Percentiles rank a stretch among this genome's conserved stretches.
phyloP scores from a whole-genome alignment of 2,113 vertebrate genomes.

The Rhagologus leucostigma region DNA sequence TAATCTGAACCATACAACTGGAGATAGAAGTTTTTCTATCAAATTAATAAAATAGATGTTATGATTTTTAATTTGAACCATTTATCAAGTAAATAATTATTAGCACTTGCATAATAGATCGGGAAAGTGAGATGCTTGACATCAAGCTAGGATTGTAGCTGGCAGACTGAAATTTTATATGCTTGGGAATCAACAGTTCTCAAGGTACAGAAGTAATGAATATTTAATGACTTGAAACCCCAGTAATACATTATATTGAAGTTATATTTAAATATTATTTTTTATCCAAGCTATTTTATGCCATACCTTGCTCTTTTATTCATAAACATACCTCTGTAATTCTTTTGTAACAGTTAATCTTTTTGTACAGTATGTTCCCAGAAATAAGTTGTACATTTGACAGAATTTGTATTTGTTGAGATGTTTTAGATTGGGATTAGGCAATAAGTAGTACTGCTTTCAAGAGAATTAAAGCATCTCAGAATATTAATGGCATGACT shows the following conservation, averaged over 20 bases:
- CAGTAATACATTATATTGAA: background rate
- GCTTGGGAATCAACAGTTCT: background rate
- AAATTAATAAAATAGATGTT: background rate
- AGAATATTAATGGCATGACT: background rate
- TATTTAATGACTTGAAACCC: background rate
- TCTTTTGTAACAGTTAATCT: background rate
- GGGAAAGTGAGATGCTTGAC: background rate
- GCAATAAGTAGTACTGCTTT: background rate
- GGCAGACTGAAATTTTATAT: background rate
- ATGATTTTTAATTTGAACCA: background rate
- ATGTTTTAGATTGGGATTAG: background rate
- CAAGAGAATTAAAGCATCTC: background rate
- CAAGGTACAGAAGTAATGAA: background rate
- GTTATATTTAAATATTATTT: background rate
- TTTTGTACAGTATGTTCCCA: background rate
- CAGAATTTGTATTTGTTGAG: background rate
- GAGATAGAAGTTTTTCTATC: background rate
- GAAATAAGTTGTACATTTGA: background rate
- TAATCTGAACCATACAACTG: background rate
- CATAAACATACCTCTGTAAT: background rate
- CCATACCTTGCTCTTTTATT: background rate
- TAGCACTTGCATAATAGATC: background rate
- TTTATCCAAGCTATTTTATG: background rate
- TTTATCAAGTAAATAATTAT: background rate
- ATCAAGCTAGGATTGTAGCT: background rate